These are phyloP conservation scores for Peribatodes rhomboidaria DNA, from an alignment of 2,888 invertebrate species.

Conservation along the genomic window DNA sequence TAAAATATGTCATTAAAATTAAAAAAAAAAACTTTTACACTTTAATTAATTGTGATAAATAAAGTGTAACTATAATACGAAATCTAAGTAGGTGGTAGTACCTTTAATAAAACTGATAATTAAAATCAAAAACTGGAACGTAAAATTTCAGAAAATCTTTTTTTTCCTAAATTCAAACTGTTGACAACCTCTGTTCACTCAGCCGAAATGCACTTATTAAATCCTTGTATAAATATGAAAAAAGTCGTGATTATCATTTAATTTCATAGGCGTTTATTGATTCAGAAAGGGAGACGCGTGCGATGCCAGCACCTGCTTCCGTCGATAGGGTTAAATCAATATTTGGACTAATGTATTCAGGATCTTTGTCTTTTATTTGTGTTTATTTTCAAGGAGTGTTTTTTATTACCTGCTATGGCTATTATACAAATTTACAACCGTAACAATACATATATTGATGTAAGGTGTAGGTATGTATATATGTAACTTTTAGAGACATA, in stretches of 20 bases:
- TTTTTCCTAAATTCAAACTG: constrained; percentile 36
- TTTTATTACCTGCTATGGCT: constrained; percentile 27
- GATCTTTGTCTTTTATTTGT: constrained; percentile 70
- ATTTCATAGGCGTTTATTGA: constrained; percentile 85
- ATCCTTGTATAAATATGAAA: constrained; percentile 80
- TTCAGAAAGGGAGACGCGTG: constrained; percentile 74
- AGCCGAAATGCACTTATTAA: constrained; percentile 77
- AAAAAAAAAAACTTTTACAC: background rate
- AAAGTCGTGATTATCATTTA: constrained; percentile 85
- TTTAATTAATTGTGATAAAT: too few relatives aligned
- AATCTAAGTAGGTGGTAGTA: too few relatives aligned
- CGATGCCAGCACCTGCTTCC: constrained; percentile 84
- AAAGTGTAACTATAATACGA: too few relatives aligned
- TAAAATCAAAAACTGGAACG: too few relatives aligned
- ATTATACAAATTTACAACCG: constrained; percentile 3
- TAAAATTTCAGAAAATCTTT: too few relatives aligned
- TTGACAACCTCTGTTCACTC: constrained; percentile 60
- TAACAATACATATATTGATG: background rate
- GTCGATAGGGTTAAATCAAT: constrained; percentile 86
- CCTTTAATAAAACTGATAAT: too few relatives aligned
- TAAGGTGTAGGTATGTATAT: too few relatives aligned
- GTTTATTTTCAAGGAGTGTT: constrained; percentile 36
- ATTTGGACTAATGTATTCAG: constrained; percentile 83
- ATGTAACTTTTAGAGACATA: background rate
- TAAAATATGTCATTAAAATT: background rate